A percentile compares a stretch with the other conserved stretches of the same genome.
Conservation (phyloP, 2,888 invertebrate species). For the Argynnis bischoffii region DNA sequence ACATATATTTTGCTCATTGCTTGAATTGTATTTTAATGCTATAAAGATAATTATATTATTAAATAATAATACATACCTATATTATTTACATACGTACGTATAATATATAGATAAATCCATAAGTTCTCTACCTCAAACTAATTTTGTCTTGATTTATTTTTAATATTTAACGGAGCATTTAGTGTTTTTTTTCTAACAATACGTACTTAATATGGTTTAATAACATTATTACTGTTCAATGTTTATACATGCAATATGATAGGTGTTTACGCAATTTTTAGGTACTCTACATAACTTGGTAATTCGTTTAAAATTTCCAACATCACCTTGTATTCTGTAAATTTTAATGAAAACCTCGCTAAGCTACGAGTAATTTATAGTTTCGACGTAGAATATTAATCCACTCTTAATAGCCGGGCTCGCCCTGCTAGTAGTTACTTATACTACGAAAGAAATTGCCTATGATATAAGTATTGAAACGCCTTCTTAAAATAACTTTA, state of each 20-base stretch:
- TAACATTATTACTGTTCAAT: constrained; percentile 3
- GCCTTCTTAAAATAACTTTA: neutral
- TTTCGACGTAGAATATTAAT: neutral
- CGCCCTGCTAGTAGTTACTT: neutral
- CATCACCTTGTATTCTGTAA: neutral
- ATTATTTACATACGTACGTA: neutral
- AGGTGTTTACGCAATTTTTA: constrained; percentile 5
- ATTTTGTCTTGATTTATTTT: neutral
- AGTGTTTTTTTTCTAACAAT: constrained; percentile 5
- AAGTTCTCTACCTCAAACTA: neutral
- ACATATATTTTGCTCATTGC: neutral
- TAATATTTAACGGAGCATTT: neutral
- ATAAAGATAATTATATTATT: neutral
- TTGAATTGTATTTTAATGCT: neutral
- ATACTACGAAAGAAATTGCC: neutral
- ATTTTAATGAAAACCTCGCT: neutral
- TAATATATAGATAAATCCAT: neutral
- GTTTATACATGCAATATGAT: neutral
- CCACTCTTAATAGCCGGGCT: neutral
- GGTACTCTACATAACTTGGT: neutral
- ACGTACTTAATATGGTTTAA: neutral
- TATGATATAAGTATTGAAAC: neutral
- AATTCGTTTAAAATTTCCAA: neutral
- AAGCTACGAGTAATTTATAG: too few relatives aligned
- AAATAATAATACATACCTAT: neutral